Evolutionary conservation across 1,140 invertebrate species (phyloP).

Genomic region (Solenopsis invicta): DNA sequence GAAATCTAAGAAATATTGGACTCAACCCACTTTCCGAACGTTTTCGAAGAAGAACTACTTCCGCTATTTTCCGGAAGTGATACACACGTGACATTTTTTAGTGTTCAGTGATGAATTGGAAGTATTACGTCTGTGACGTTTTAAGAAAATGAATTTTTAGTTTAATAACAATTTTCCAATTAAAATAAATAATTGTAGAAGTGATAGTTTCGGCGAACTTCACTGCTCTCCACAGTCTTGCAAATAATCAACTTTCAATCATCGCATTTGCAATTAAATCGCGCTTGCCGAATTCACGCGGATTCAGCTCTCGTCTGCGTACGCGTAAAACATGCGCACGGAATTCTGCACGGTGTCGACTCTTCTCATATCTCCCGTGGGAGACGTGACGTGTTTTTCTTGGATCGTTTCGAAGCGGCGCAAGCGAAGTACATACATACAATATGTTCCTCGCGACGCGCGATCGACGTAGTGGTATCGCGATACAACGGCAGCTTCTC

Average conservation of each 20-base stretch:
- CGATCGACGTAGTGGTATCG: slow-evolving; percentile 63
- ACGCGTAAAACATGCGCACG: not conserved
- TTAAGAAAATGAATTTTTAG: slow-evolving; percentile 12
- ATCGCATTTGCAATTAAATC: slow-evolving; percentile 22
- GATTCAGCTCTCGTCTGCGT: slow-evolving; percentile 9
- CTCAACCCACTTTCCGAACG: not conserved
- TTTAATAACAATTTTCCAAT: slow-evolving; percentile 9
- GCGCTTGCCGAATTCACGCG: slow-evolving; percentile 19
- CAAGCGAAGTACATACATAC: not conserved
- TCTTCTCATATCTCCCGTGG: slow-evolving; percentile 18
- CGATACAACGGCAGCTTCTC: slow-evolving; percentile 39
- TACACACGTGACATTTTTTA: not conserved
- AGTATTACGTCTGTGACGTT: not conserved
- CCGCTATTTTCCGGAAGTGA: not conserved
- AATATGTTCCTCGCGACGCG: slow-evolving; percentile 1
- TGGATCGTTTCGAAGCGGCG: slow-evolving; percentile 41
- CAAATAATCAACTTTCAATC: slow-evolving; percentile 28
- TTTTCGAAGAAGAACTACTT: not conserved
- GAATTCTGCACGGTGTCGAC: slow-evolving; percentile 14
- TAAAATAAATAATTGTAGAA: not conserved
- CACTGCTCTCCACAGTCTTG: too few species aligned
- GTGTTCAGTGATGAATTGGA: not conserved
- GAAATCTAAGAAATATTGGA: slow-evolving; percentile 46
- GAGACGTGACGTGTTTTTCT: slow-evolving; percentile 65
- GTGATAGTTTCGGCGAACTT: not conserved